These are phyloP conservation scores for Hydrozoanthus tunicans DNA, from an alignment of 64 coral and sea anemone genomes.

Conservation along the genomic window DNA sequence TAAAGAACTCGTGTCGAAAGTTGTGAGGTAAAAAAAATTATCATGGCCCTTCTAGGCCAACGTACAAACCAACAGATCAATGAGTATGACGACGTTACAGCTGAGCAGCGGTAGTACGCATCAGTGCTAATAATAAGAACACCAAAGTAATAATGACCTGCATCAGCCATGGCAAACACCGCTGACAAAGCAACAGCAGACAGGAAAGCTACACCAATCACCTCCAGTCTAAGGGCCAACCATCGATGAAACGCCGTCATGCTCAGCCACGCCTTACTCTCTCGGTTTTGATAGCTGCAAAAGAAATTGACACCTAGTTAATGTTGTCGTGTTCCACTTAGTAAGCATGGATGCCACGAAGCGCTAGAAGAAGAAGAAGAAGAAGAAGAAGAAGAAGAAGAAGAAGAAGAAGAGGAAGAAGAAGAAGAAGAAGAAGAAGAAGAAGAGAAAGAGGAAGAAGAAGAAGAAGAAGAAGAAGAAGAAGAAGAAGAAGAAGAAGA, in stretches of 20 bases:
- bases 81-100: no score
- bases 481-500: no score
- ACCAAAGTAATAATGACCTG: conserved; percentile 10
- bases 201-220: conserved; percentile 40
- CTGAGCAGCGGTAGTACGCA: not conserved
- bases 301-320: not conserved
- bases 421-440: no score
- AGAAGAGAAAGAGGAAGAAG: no score
- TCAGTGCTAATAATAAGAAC: not conserved
- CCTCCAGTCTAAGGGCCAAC: conserved; percentile 33
- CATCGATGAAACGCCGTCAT: conserved; percentile 58
- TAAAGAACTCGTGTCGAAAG: no score
- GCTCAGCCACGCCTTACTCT: conserved; percentile 51
- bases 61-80: no score
- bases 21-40: no score
- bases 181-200: conserved; percentile 19
- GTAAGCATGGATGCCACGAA: not conserved
- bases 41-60: no score
- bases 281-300: conserved; percentile 48
- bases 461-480: no score
- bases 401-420: no score
- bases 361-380: no score
- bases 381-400: no score
- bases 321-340: not conserved
- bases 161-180: conserved; percentile 41